These are phyloP conservation scores for Zhuqinia jingwanae DNA, from an alignment of 2,888 invertebrate species.

Conservation along the genomic window DNA sequence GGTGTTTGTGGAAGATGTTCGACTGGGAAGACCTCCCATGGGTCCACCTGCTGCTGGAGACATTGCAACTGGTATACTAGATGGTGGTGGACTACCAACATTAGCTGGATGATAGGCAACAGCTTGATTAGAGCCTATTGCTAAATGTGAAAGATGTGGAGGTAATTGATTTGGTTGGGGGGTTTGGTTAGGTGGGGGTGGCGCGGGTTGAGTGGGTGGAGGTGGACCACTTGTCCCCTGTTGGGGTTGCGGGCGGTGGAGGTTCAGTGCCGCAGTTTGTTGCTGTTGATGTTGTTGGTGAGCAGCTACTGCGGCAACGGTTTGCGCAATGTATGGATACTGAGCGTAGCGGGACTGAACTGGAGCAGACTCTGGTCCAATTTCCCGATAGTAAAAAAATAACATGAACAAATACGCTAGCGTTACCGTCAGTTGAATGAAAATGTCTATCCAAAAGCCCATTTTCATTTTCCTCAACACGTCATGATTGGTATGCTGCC, in stretches of 20 bases:
- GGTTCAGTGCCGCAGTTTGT: conserved; percentile 51
- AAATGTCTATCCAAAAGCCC: conserved; percentile 61
- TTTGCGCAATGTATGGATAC: conserved; percentile 53
- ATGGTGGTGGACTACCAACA: conserved; percentile 59
- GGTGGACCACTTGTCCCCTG: conserved; percentile 49
- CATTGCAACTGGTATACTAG: conserved; percentile 49
- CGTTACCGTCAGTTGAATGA: conserved; percentile 49
- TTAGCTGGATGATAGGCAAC: conserved; percentile 62
- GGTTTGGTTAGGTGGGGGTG: conserved; percentile 51
- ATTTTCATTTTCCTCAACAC: conserved; percentile 42
- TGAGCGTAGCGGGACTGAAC: conserved; percentile 74
- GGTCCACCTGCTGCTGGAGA: conserved; percentile 46
- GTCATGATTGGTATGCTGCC: conserved; percentile 29
- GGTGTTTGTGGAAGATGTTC: conserved; percentile 57
- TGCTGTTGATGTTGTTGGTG: conserved; percentile 62
- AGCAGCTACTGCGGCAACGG: conserved; percentile 55
- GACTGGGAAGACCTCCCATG: conserved; percentile 47
- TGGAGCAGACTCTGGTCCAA: conserved; percentile 69
- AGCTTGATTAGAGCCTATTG: conserved; percentile 56
- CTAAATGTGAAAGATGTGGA: conserved; percentile 64
- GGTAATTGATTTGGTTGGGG: conserved; percentile 47
- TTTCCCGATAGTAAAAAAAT: conserved; percentile 74
- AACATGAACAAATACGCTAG: conserved; percentile 69
- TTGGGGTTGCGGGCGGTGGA: conserved; percentile 52
- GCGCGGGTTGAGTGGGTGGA: conserved; percentile 52